Conservation (phyloP, 2,113 vertebrate species). For the Alaudala cheleensis region DNA sequence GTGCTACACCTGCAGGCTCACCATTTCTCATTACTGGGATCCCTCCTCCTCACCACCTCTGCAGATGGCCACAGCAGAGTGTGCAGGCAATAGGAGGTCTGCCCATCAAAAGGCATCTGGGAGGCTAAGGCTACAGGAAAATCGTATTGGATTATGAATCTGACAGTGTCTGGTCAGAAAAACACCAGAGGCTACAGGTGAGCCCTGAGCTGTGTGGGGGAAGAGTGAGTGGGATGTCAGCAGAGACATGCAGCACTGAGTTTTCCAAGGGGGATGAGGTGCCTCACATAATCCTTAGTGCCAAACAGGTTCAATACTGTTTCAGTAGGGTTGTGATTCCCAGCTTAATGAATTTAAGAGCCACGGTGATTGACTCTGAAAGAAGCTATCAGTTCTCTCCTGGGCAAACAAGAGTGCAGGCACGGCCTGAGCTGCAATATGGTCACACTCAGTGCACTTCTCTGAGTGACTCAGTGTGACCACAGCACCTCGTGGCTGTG, state of each 20-base stretch:
- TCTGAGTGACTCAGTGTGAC: accelerated
- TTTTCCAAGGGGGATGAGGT: not conserved
- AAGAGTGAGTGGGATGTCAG: not conserved
- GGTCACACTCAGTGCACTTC: not conserved
- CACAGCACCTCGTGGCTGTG: not conserved
- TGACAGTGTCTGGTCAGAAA: not conserved
- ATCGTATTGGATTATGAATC: not conserved
- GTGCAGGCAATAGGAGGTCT: accelerated
- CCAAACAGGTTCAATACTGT: accelerated
- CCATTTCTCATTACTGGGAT: not conserved
- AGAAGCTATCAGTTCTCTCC: not conserved
- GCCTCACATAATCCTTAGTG: not conserved
- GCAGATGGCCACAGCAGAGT: not conserved
- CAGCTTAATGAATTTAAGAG: not conserved
- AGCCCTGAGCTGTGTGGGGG: not conserved
- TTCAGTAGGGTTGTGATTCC: not conserved
- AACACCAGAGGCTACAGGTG: not conserved
- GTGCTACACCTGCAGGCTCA: not conserved
- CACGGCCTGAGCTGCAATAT: not conserved
- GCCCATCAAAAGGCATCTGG: not conserved
- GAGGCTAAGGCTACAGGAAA: not conserved
- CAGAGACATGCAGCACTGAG: accelerated
- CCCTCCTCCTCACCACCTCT: not conserved
- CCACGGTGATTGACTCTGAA: accelerated
- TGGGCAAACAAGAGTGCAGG: not conserved